Evolutionary conservation across 2,797 vertebrate genomes (phyloP).

Genomic region (Brachyrhaphis roseni): DNA sequence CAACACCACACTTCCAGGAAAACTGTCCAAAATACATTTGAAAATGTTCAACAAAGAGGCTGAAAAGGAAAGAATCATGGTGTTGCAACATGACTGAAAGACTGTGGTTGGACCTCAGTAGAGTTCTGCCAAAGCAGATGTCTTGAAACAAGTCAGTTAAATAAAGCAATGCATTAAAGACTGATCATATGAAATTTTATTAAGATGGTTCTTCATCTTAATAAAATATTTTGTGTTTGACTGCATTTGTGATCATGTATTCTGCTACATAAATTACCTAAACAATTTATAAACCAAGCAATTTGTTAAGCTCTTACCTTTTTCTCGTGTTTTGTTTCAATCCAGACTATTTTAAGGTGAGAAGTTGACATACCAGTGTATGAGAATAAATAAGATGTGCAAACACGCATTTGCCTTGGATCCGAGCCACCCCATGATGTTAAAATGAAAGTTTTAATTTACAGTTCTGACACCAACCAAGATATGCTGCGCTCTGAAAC

Average conservation of each 20-base stretch:
- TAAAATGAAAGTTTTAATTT: constrained; percentile 61
- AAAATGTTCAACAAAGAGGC: neutral
- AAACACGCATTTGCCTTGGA: constrained; percentile 6
- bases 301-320: neutral
- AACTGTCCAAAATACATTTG: neutral
- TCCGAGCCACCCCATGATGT: constrained; percentile 1
- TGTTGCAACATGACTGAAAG: neutral
- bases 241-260: neutral
- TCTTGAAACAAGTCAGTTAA: neutral
- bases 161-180: neutral
- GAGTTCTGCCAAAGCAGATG: neutral
- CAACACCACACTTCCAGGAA: neutral
- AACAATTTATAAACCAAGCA: neutral
- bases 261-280: neutral
- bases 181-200: neutral
- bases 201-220: neutral
- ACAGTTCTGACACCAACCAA: constrained; percentile 67
- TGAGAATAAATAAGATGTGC: neutral
- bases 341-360: neutral
- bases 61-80: neutral
- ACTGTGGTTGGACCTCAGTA: neutral
- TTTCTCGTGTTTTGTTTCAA: neutral
- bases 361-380: neutral
- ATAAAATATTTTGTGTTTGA: neutral
- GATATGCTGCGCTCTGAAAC: constrained; percentile 68